Base-by-base conservation (phyloP, 1,140 invertebrate genomes). In the Formica selysi region DNA sequence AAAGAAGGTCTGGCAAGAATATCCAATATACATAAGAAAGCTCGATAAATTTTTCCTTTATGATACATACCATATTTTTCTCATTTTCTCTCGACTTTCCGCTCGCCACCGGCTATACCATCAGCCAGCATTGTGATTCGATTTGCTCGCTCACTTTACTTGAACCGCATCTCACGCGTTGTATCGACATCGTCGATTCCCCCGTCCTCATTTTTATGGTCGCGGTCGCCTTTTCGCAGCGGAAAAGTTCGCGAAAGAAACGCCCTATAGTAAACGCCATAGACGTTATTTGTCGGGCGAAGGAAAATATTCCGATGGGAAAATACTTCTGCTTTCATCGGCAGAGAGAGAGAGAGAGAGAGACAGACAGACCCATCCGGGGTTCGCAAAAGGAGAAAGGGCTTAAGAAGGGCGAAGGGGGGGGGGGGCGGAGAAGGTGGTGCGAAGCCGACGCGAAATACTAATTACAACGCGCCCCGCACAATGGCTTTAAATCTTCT, bases 401-500 rank as follows among this genome's bases (percentile, higher is more conserved):
- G 3, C 3, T 13, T 8, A 7, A 51, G 19, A 51, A 41, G 26
- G 7, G 11, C 48, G 29, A 22, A 4, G 26, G 29, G 16, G 44
- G 22, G 2, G 10, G 44, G 16, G 44, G 1, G 29, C 1, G 44
- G 4, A 0, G 29, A 19, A 16, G 48, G 19, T 16, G 36, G 10
- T 0, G 62, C 44, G 6, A 22, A 59, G 51, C 54, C 38, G 79
- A 81, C 48, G 79, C 38, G 79, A 83, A 62, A 83, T 83, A 83
- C 79, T 83, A 83, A 83, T 83, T 83, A 83, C 68, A 83, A 83
- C 54, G 68, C 68, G 68, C 68, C 61, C 38, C 67, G 68, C 68
- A 61, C n/a, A n/a, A n/a, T n/a, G n/a, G n/a, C n/a, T 73, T 83
- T 83, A 83, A 83, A 83, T 83, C 79, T 83, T 83, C 68, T 36